Evolutionary conservation across 2,888 invertebrate species (phyloP).

Genomic region (Eilema griseolum): DNA sequence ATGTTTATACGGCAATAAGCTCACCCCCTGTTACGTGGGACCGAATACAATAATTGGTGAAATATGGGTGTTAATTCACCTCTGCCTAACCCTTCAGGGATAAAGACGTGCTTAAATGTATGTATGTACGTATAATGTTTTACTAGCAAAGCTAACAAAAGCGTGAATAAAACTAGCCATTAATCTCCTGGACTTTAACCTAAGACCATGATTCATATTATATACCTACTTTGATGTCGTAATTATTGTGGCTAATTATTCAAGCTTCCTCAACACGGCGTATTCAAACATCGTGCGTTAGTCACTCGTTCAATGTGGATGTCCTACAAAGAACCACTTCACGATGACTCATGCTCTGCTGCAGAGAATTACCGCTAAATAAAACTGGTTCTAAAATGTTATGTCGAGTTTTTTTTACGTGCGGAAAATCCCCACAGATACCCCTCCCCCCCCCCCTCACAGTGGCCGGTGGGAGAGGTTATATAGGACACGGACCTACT

Average conservation of each 20-base stretch:
- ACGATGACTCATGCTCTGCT: constrained; percentile 44
- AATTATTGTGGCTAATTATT: constrained; percentile 13
- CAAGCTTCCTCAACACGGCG: constrained; percentile 5
- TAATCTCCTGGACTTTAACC: not conserved
- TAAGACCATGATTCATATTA: constrained; percentile 5
- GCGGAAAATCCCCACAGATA: too few species aligned
- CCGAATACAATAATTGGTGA: too few species aligned
- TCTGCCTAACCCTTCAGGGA: too few species aligned
- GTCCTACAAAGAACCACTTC: constrained; percentile 50
- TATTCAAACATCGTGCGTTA: constrained; percentile 10
- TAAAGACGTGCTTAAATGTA: too few species aligned
- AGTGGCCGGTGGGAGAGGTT: too few species aligned
- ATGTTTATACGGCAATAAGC: too few species aligned
- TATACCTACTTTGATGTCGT: constrained; percentile 13
- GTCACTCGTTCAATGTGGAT: constrained; percentile 22
- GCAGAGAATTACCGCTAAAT: constrained; percentile 25
- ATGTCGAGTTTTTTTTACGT: too few species aligned
- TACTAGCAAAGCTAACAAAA: not conserved
- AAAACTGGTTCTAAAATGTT: not conserved
- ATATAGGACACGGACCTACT: too few species aligned
- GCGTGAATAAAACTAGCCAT: not conserved
- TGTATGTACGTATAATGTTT: too few species aligned
- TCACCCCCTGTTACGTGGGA: too few species aligned
- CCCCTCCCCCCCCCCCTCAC: too few species aligned
- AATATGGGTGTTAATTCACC: too few species aligned